Evolutionary conservation across 1,140 invertebrate genomes (phyloP), one percentile per base, ranked within the genome.

Genomic region (Lordiphosa mommai): DNA sequence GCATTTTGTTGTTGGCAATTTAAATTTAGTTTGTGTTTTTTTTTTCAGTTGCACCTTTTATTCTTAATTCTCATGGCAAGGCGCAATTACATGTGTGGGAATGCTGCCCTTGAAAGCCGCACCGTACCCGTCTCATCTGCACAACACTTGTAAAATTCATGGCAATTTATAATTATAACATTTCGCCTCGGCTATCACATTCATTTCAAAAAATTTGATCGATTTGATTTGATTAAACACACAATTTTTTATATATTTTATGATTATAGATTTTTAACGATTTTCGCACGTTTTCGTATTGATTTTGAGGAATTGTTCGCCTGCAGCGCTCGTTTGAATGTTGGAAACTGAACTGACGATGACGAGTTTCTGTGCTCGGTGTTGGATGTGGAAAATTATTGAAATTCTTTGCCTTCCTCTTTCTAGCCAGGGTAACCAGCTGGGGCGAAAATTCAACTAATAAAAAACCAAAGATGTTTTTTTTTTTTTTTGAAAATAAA

Each of bases 1-100:
- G 77, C 77, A 84, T 84, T 67, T 84, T 84, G 77, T 84, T 84
- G 77, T 84, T 76, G 29, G 77, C 68, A 61, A 84, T 72, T 84
- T 82, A 77, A 84, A 77, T 84, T 84, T 82, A 77, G 77, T 71
- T 61, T n/a, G n/a, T n/a, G n/a, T n/a, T 65, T 64, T 33, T 69
- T 69, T 48, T 48, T 60, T 61, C 55, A 46, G 40, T 10, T 41
- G 38, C 47, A 23, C 13, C 44, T 20, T 51, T 13, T 60, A 27
- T 72, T 50, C 29, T 55, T 51, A 38, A 41, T 33, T 59, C 52
- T 55, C 61, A 71, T 57, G 76, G 71, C 61, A 73, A 73, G 63
- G 52, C 73, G 72, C 60, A 72, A 79, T 82, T 79, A 79, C 48
- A 80, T 55, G 73, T 65, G 30, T 4, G 34, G 29, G 30, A 61